These are phyloP conservation scores for Pseudomyrmex dendroicus DNA, from an alignment of 1,140 invertebrate species.

Conservation along the genomic window DNA sequence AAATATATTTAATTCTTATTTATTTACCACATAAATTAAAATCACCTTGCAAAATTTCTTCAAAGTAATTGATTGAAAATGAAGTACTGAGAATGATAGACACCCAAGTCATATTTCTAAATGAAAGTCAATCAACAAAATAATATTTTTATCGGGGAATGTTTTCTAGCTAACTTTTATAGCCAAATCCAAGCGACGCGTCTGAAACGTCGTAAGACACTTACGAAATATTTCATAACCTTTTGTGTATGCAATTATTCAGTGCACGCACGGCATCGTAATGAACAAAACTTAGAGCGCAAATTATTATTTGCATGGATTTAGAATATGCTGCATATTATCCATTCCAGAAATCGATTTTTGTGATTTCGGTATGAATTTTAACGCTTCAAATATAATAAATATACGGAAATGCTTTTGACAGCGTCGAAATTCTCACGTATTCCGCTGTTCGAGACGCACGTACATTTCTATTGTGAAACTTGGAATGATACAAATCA, in stretches of 20 bases:
- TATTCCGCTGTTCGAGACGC: neutral
- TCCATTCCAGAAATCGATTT: neutral
- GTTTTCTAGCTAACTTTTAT: neutral
- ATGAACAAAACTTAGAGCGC: conserved; percentile 1
- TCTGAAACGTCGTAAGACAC: conserved; percentile 24
- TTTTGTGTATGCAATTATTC: conserved; percentile 29
- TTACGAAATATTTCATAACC: conserved; percentile 62
- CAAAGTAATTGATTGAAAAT: conserved; percentile 64
- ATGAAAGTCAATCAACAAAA: neutral
- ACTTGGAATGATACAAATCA: conserved; percentile 66
- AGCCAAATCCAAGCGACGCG: conserved; percentile 44
- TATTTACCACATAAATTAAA: conserved; percentile 68
- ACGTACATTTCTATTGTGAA: conserved; percentile 4
- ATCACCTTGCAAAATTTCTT: conserved; percentile 75
- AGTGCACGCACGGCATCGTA: conserved; percentile 20
- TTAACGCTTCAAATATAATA: conserved; percentile 48
- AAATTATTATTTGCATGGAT: neutral
- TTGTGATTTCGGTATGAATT: conserved; percentile 30
- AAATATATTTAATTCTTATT: conserved; percentile 45
- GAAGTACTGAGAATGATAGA: conserved; percentile 51
- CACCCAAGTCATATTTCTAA: conserved; percentile 36
- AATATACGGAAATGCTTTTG: conserved; percentile 15
- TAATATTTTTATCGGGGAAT: neutral
- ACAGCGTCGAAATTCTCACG: neutral
- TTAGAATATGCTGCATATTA: conserved; percentile 7